phyloP scores from a whole-genome alignment of 1,140 invertebrate species.

The Periplaneta americana region DNA sequence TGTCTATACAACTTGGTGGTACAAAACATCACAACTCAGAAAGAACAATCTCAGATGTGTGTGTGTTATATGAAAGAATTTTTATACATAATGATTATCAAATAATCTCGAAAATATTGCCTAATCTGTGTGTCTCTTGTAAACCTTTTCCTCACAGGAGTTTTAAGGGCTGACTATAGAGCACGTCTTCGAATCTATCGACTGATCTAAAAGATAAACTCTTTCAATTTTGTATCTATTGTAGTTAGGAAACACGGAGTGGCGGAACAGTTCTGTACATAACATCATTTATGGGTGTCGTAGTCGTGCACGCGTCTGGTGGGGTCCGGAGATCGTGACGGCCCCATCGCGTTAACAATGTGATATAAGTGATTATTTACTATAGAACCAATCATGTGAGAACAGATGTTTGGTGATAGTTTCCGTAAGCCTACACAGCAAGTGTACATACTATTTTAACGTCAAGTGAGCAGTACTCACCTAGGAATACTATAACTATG shows the following conservation, averaged over 20 bases:
- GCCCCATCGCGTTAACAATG: background rate
- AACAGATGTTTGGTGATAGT: slow-evolving; percentile 9
- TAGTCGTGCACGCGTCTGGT: background rate
- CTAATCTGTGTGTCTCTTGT: background rate
- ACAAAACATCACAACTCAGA: background rate
- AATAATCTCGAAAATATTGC: too few relatives aligned
- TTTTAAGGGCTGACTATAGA: background rate
- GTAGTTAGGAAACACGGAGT: background rate
- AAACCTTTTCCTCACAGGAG: background rate
- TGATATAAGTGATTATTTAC: background rate
- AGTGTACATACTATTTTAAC: background rate
- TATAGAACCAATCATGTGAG: background rate
- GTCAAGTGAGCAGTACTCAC: background rate
- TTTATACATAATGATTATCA: background rate
- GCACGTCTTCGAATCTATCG: background rate
- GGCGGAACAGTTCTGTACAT: background rate
- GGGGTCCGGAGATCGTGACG: background rate
- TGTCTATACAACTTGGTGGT: background rate
- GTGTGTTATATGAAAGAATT: background rate
- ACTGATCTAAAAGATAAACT: background rate
- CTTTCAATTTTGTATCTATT: background rate
- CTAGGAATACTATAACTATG: background rate
- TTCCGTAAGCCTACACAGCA: slow-evolving; percentile 13
- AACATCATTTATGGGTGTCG: background rate
- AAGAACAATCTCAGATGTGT: background rate